Evolutionary conservation across 2,113 vertebrate species (phyloP).

Genomic region (Eubucco bourcierii): DNA sequence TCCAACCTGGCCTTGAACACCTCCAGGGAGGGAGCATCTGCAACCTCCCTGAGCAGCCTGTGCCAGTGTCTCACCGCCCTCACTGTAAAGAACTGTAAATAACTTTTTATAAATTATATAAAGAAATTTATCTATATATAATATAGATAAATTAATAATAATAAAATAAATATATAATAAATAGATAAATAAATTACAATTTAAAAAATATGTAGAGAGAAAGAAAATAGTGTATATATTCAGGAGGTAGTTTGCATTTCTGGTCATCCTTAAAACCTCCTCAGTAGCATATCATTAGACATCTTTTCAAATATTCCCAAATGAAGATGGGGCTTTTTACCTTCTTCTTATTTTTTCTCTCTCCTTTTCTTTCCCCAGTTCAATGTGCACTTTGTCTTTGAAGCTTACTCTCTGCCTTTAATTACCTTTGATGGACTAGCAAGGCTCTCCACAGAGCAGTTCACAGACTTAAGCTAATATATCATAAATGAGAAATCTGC

Average conservation of each 20-base stretch:
- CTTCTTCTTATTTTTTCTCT: not conserved
- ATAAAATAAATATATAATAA: too few species aligned
- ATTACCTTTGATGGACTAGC: constrained; percentile 74
- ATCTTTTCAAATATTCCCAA: constrained; percentile 51
- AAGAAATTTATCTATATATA: too few species aligned
- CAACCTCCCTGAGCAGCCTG: too few species aligned
- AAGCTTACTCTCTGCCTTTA: constrained; percentile 72
- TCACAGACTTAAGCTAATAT: constrained; percentile 69
- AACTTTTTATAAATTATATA: too few species aligned
- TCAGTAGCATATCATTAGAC: constrained; percentile 5
- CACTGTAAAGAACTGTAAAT: too few species aligned
- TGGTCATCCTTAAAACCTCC: constrained; percentile 12
- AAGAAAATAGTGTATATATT: not conserved
- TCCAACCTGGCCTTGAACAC: too few species aligned
- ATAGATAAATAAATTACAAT: too few species aligned
- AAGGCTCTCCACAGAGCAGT: constrained; percentile 50
- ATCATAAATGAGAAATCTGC: constrained; percentile 68
- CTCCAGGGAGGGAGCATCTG: too few species aligned
- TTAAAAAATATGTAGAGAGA: too few species aligned
- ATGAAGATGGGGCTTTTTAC: constrained; percentile 14
- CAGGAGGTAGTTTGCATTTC: not conserved
- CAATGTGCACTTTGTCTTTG: constrained; percentile 70
- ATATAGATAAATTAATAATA: too few species aligned
- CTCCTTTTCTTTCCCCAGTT: not conserved
- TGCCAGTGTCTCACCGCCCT: too few species aligned